These are phyloP conservation scores for Dipodomys ordii DNA, from an alignment of 2,113 vertebrate genomes.

Conservation along the genomic window DNA sequence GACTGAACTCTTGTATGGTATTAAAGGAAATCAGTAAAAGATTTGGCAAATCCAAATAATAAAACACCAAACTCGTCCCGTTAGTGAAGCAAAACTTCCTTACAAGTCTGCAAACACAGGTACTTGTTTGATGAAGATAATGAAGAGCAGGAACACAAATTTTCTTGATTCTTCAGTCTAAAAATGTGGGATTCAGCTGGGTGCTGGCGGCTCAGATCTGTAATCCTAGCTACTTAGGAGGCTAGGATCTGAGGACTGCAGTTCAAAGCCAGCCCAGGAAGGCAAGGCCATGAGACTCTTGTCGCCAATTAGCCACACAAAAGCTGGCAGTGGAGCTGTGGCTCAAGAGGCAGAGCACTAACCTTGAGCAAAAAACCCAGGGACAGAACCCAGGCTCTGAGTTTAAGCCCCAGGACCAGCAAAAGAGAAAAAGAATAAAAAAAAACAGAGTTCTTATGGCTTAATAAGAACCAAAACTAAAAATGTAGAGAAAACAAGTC, in stretches of 20 bases:
- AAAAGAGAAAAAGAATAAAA: no score
- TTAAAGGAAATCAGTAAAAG: slow-evolving; percentile 9
- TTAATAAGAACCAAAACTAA: neutral
- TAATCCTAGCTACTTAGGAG: no score
- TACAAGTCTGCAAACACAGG: neutral
- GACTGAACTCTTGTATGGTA: neutral
- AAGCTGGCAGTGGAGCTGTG: no score
- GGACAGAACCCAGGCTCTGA: no score
- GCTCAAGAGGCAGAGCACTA: no score
- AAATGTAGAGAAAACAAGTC: slow-evolving; percentile 44
- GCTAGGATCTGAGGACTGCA: no score
- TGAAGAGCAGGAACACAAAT: neutral
- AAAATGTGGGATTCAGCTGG: neutral
- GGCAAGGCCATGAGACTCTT: no score
- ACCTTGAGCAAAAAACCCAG: no score
- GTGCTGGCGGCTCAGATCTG: no score
- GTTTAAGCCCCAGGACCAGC: no score
- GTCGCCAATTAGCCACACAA: no score
- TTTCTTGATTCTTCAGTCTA: slow-evolving; percentile 40
- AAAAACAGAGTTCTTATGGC: neutral
- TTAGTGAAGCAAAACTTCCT: neutral
- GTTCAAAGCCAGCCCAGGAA: no score
- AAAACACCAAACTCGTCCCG: neutral
- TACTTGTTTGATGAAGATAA: slow-evolving; percentile 49
- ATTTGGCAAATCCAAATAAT: neutral